Evolutionary conservation across 2,888 invertebrate species (phyloP), one percentile per base, ranked within the genome.

Genomic region (Sphaerophoria taeniata): DNA sequence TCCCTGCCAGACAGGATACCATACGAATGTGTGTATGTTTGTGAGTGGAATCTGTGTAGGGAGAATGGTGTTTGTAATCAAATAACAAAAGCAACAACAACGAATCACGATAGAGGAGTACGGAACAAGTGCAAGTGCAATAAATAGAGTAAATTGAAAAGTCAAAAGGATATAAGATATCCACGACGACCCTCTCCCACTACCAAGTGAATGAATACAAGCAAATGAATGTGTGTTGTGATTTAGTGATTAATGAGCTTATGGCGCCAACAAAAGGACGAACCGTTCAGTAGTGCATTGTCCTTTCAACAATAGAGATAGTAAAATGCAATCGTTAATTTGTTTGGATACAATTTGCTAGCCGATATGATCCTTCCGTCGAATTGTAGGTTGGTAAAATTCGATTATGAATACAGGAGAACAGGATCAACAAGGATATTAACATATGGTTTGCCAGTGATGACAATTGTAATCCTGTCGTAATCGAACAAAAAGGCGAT

Each of bases 241-340:
- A 67, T 69, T 75, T 47, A 75, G 75, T 67, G 75, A 85, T 85
- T 85, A 76, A 85, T 85, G 73, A 58, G 47, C 58, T 81, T 81
- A 85, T 85, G 81, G 85, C 85, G 85, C 85, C 85, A 85, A 81
- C 69, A 58, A 81, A 85, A 85, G 69, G 51, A 70, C 63, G 76
- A 65, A 36, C 65, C 63, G 76, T n/a, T 16, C 16, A 45, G 31
- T 34, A 63, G 61, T 80, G 80, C 80, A 83, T 78, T 79, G 63
- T 74, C 75, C 65, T 75, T 9, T 2, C 39, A 3, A 39, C 39
- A 9, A 39, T 9, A 39, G 9, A 6, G 36, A 60, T 60, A 58
- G 53, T 70, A 61, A 56, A 49, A 51, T 82, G 80, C 80, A 72
- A 72, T 67, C 71, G 83, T 71, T 84, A 79, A 84, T 79, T 39